phyloP scores from a whole-genome alignment of 2,113 vertebrate genomes.

The Synodontis membranacea region DNA sequence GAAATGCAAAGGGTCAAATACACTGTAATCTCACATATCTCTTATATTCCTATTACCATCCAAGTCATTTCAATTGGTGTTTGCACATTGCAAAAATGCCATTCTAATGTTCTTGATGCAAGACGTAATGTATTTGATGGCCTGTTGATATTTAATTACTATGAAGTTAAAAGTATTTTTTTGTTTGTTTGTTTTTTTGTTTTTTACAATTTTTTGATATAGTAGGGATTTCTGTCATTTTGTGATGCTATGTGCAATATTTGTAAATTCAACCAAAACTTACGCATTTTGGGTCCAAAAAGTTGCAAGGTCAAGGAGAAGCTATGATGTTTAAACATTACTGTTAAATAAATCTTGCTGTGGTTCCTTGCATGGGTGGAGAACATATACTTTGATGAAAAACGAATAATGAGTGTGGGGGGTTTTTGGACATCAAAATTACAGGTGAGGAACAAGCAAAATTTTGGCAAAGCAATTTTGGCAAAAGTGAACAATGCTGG shows the following conservation, averaged over 20 bases:
- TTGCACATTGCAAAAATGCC: neutral
- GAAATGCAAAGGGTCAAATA: neutral
- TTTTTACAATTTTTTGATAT: slow-evolving; percentile 27
- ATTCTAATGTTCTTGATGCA: neutral
- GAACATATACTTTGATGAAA: neutral
- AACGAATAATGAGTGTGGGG: neutral
- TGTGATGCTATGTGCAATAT: slow-evolving; percentile 21
- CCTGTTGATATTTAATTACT: neutral
- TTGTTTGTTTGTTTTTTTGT: too few species aligned
- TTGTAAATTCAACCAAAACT: slow-evolving; percentile 23
- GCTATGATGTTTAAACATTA: slow-evolving; percentile 13
- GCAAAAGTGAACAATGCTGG: neutral
- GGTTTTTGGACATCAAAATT: neutral
- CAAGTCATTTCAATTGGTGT: neutral
- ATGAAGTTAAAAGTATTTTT: slow-evolving; percentile 12
- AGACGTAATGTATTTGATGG: slow-evolving; percentile 38
- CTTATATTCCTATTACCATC: neutral
- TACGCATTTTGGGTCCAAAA: slow-evolving; percentile 13
- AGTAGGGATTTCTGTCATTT: slow-evolving; percentile 16
- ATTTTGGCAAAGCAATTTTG: neutral
- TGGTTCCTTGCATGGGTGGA: neutral
- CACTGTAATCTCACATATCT: neutral
- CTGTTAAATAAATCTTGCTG: neutral
- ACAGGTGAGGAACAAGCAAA: neutral
- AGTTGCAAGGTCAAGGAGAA: neutral